Evolutionary conservation across 2,113 vertebrate species (phyloP).

Genomic region (Xiphophorus maculatus): DNA sequence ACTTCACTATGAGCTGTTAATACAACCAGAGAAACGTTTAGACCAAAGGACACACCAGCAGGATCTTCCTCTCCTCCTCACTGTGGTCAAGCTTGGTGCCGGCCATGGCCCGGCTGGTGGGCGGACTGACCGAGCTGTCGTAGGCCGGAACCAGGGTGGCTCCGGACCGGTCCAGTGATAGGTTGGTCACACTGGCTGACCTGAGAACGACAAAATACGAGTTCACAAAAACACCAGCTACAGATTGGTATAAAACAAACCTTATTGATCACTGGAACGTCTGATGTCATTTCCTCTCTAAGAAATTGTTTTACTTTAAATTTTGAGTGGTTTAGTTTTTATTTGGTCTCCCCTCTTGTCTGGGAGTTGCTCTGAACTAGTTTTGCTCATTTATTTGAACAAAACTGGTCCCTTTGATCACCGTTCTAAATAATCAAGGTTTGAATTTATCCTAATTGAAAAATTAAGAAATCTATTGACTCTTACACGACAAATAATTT

Average conservation of each 20-base stretch:
- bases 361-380: no score
- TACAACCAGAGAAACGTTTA: background rate
- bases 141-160: conserved; percentile 92
- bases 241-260: background rate
- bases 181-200: conserved; percentile 93
- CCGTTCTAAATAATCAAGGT: no score
- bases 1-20: no score
- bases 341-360: no score
- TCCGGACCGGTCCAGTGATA: conserved; percentile 91
- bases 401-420: no score
- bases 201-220: conserved; percentile 65
- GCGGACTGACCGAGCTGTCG: conserved; percentile 92
- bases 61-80: conserved; percentile 96
- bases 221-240: background rate
- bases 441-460: no score
- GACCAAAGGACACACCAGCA: conserved; percentile 82
- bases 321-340: no score
- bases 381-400: no score
- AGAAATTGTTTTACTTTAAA: no score
- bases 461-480: no score
- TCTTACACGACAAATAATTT: no score
- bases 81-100: conserved; percentile 82
- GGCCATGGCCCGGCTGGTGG: conserved; percentile 83
- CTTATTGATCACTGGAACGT: background rate
- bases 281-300: background rate